Base-by-base conservation (phyloP, 2,888 invertebrate genomes). In the Orthosia incerta region DNA sequence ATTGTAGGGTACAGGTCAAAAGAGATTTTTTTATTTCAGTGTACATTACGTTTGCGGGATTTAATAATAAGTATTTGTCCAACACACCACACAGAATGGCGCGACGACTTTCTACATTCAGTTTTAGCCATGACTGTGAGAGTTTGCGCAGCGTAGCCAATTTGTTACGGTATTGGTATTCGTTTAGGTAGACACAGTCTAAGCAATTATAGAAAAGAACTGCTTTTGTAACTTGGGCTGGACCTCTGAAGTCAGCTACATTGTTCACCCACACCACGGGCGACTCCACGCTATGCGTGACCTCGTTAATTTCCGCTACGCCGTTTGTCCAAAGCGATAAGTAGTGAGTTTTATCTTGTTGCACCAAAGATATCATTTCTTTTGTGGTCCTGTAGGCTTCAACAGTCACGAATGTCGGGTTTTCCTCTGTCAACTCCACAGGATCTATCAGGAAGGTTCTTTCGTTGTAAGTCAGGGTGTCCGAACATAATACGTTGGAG, bases 351-450 rank as follows among this genome's bases (percentile, higher is more conserved):
- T 74, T 63, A 1, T 79, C 71, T 18, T 84, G 71, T 3, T 85
- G 69, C 1, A 92, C 5, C 11, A 94, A 64, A 16, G 89, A 74
- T 15, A 94, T 64, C 39, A 93, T 76, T 66, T 94, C 94, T 74
- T 92, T 93, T 1, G 85, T 89, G 0, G 93, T 94, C 73, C 94
- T 90, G 76, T 92, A 95, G 1, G 91, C 90, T 75, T 93, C 92
- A 0, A 93, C 85, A 0, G 67, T n/a, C 15, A 89, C 80, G 0
- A 73, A 48, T 7, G 50, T 39, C 1, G 57, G 60, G 26, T 46
- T 20, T 0, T 74, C 56, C 0, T 57, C 45, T 13, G 5, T 57
- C 26, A 48, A 2, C 0, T 85, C 85, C 4, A 85, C 74, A 23
- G 76, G 85, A 73, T 91, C 90, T 1, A 90, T 23, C n/a, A 88